Base-by-base conservation (phyloP, 2,113 vertebrate genomes). In the Nothoprocta pentlandii region DNA sequence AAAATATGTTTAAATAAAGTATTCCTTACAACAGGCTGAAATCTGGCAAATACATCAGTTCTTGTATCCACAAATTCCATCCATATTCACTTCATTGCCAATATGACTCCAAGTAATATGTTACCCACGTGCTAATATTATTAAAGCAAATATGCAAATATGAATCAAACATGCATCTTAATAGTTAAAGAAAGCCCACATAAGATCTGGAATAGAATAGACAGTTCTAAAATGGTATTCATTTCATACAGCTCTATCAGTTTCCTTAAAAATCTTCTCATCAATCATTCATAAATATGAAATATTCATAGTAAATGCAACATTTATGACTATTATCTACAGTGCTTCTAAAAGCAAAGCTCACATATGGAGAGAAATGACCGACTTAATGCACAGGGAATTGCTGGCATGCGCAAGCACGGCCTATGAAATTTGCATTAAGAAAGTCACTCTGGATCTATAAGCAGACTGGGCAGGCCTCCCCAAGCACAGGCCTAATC, bases 301-400 rank as follows among this genome's bases (percentile, higher is more conserved):
- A 93, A 59, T 67, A 94, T 87, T 91, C 59, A 94, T 26, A 54
- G 34, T 20, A 74, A 83, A 67, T 95, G 13, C 92, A 93, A 95
- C 16, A 75, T 91, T 93, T 42, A 94, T 64, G 56, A 32, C 61
- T 83, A 70, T 87, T 56, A 89, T 46, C 75, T 63, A 59, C 59
- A 3, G 5, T 10, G 25, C 59, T 78, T 66, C 63, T 54, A 77
- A 87, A 93, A 32, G 25, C 79, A 90, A 70, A 91, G 49, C 15
- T 80, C 15, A 53, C 6, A 8, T 25, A 36, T 28, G 79, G 59
- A 47, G 89, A 82, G 63, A 80, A 73, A 77, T 8, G 2, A 41
- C 21, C 54, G 26, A 32, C 22, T 17, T 12, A 17, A 42, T 80
- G 44, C n/a, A 39, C 49, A 73, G 82, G 85, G 63, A 54, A 80